Evolutionary conservation across 2,113 vertebrate genomes (phyloP), one percentile per base, ranked within the genome.

Genomic region (Rynchops niger): DNA sequence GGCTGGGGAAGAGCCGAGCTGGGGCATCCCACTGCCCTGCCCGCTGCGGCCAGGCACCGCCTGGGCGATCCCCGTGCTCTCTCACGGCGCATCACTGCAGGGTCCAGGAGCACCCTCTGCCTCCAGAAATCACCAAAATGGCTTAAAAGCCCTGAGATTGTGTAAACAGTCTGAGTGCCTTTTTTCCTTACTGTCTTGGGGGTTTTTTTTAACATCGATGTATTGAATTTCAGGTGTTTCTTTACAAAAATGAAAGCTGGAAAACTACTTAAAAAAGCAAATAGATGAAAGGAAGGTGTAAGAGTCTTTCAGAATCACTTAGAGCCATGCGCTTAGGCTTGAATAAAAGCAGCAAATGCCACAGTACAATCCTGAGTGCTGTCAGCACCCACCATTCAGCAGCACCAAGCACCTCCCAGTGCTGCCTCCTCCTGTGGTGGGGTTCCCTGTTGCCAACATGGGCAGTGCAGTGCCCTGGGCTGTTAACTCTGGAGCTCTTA

Each of bases 361-460:
- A n/a, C 34, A 59, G 17, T 26, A 19, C 21, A 55, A 49, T 23
- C 42, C 42, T 66, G 42, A 72, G 11, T 0, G 0, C 21, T 61
- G 19, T 38, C 17, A 72, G 55, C 34, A 53, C 36, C 30, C 14
- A 66, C 3, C 11, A 40, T 69, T 38, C 66, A 59, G 52, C 56
- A 55, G 66, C 58, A 72, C 53, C 29, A 50, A 45, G 36, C 36
- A 34, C 12, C 63, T 69, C 65, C 23, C 61, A 58, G 12, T 25
- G 63, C 53, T 63, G 45, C 45, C 22, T 73, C 7, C 29, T 65
- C 22, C 25, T 0, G 0, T 30, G 16, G 5, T 2, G 2, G 8
- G 11, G 14, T 3, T 55, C 32, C 27, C 23, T 1, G 2, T 42
- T n/a, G 61, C 25, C 52, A 76, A 12, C 21, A 12, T 0, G 3